A percentile compares a stretch with the other conserved stretches of the same genome.
Evolutionary conservation across 2,113 vertebrate species (phyloP).

Genomic region (Dicrurus megarhynchus): DNA sequence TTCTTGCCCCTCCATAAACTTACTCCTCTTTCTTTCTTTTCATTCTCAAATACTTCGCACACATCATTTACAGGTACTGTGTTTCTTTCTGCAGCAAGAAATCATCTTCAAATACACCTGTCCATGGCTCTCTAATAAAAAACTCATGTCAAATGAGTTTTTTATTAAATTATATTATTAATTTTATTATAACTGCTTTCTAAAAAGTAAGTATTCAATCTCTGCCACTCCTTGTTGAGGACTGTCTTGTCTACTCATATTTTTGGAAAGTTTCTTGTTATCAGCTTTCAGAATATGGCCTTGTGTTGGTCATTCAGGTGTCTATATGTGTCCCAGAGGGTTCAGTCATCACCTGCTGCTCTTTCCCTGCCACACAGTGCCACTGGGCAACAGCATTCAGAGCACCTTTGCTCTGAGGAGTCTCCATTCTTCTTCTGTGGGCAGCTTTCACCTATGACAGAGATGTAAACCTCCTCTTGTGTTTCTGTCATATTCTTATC

Average conservation of each 20-base stretch:
- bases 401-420: background rate
- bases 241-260: background rate
- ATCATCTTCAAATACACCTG: background rate
- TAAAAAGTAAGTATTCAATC: background rate
- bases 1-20: background rate
- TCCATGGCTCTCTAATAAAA: background rate
- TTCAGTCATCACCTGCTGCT: background rate
- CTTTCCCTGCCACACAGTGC: background rate
- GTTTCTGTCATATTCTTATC: background rate
- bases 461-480: background rate
- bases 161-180: no score
- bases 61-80: background rate
- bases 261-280: background rate
- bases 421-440: background rate
- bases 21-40: background rate
- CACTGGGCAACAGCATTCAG: background rate
- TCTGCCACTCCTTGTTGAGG: background rate
- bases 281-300: background rate
- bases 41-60: background rate
- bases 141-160: background rate
- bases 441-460: background rate
- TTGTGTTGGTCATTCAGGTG: background rate
- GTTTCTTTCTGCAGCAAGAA: background rate
- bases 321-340: background rate
- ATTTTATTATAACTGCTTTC: background rate